These are phyloP conservation scores for Oligia fasciuncula DNA, from an alignment of 2,888 invertebrate species.

Conservation along the genomic window DNA sequence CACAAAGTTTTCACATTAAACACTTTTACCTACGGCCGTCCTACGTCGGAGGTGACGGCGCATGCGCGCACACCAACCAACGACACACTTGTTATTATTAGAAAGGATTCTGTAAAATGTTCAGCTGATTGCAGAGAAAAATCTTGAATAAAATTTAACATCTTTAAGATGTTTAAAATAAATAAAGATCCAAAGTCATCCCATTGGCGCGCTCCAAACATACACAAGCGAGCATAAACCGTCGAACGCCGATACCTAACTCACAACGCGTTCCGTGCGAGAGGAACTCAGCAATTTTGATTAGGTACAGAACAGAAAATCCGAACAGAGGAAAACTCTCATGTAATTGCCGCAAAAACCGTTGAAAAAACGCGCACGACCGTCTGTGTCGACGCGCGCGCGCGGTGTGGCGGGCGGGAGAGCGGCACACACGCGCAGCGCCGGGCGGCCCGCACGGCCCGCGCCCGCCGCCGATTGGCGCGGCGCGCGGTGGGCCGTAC, in stretches of 20 bases:
- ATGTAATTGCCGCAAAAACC: slow-evolving; percentile 80
- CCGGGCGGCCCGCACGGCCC: slow-evolving; percentile 55
- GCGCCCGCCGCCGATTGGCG: slow-evolving; percentile 67
- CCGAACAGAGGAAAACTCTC: slow-evolving; percentile 81
- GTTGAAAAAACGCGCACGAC: slow-evolving; percentile 80
- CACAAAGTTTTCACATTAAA: slow-evolving; percentile 82
- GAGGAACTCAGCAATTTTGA: slow-evolving; percentile 81
- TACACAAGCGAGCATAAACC: slow-evolving; percentile 65
- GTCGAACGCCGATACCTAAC: slow-evolving; percentile 66
- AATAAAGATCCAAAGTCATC: slow-evolving; percentile 67
- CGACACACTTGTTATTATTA: slow-evolving; percentile 71
- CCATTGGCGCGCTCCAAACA: slow-evolving; percentile 64
- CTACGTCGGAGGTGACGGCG: slow-evolving; percentile 67
- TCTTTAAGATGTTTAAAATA: slow-evolving; percentile 57
- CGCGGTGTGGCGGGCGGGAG: slow-evolving; percentile 76
- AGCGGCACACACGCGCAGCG: slow-evolving; percentile 68
- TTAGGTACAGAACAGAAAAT: slow-evolving; percentile 81
- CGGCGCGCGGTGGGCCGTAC: slow-evolving; percentile 70
- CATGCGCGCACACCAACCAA: slow-evolving; percentile 70
- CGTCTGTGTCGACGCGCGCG: slow-evolving; percentile 77
- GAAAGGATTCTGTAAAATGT: slow-evolving; percentile 52
- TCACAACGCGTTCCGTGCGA: slow-evolving; percentile 77
- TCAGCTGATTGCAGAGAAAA: slow-evolving; percentile 40
- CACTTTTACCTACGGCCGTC: slow-evolving; percentile 75
- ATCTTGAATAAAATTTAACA: slow-evolving; percentile 50